These are phyloP conservation scores for Cranoglanis bouderius DNA, from an alignment of 2,113 vertebrate genomes.

Conservation along the genomic window DNA sequence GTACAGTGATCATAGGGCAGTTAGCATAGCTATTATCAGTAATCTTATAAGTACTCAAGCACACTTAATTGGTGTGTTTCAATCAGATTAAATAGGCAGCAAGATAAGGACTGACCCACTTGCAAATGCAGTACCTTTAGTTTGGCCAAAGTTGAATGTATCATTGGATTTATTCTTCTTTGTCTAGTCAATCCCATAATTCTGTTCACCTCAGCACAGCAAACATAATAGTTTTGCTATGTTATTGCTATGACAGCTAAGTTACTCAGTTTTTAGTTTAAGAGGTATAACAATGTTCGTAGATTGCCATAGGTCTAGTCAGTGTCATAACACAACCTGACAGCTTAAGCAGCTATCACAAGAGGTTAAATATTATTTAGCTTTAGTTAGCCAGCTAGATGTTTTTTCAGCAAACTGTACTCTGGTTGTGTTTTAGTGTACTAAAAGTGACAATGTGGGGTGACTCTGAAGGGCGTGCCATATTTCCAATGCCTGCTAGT, in stretches of 20 bases:
- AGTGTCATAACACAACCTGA: background rate
- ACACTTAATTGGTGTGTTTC: constrained; percentile 11
- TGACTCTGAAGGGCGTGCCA: background rate
- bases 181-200: background rate
- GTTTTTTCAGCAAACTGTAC: background rate
- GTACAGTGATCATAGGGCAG: constrained; percentile 57
- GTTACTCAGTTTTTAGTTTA: background rate
- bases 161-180: background rate
- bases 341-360: background rate
- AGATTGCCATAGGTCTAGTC: background rate
- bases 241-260: background rate
- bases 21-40: constrained; percentile 61
- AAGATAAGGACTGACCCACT: background rate
- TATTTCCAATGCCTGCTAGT: background rate
- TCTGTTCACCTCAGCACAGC: background rate
- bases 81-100: constrained; percentile 5
- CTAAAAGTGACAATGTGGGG: background rate
- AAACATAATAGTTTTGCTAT: background rate
- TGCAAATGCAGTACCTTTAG: background rate
- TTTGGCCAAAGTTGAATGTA: background rate
- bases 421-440: background rate
- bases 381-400: background rate
- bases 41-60: constrained; percentile 47
- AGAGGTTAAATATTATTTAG: background rate
- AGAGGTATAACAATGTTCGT: background rate